Conservation (phyloP, 1,140 invertebrate genomes). For the Ceratitis capitata region DNA sequence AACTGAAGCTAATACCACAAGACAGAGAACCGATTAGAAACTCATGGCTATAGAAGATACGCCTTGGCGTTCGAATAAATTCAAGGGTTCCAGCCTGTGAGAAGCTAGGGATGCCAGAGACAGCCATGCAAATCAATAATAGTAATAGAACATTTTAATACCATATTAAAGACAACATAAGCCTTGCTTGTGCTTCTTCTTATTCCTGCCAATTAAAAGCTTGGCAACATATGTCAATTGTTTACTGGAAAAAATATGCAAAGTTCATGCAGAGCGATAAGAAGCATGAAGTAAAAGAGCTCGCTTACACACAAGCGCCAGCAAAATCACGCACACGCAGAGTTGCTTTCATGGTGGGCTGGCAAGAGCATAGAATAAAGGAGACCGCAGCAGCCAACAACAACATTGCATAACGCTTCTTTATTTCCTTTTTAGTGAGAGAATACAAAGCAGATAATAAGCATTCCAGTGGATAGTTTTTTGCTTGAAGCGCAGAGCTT, state of each 20-base stretch:
- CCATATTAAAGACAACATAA: background rate
- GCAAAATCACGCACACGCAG: background rate
- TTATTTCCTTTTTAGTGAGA: background rate
- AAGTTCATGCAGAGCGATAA: background rate
- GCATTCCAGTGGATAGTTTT: background rate
- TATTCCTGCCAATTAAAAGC: background rate
- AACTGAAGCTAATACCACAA: too few relatives aligned
- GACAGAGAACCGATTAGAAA: too few relatives aligned
- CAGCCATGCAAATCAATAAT: slow-evolving; percentile 33
- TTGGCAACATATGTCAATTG: slow-evolving; percentile 11
- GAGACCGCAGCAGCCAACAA: background rate
- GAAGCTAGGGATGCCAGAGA: too few relatives aligned
- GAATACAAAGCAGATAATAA: slow-evolving; percentile 9
- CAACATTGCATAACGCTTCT: too few relatives aligned
- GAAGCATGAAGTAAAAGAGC: background rate
- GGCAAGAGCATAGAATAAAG: background rate
- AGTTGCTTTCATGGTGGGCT: background rate
- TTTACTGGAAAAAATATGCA: background rate
- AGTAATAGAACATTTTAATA: background rate
- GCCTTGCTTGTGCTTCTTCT: background rate
- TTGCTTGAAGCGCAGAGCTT: background rate
- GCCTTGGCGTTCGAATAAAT: too few relatives aligned
- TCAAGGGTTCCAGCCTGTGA: too few relatives aligned
- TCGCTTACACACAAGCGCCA: background rate
- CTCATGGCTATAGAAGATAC: too few relatives aligned